Base-by-base conservation (phyloP, 2,888 invertebrate species). In the Tipula confusa region DNA sequence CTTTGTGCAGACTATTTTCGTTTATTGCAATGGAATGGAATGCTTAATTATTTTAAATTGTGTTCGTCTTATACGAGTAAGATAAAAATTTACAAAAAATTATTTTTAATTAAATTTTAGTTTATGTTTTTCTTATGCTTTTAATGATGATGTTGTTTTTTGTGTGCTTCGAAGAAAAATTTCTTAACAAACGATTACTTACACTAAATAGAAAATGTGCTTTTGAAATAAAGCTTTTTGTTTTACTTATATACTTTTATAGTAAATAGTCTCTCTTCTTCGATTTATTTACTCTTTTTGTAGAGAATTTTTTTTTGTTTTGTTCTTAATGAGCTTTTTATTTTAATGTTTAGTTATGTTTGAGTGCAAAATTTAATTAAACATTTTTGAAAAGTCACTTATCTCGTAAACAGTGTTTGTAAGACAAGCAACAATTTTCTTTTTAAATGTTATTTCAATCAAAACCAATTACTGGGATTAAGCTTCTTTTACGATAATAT, bases 91-190 rank as follows among this genome's bases (percentile, higher is more conserved):
- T n/a, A 43, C 64, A 24, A 64, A 11, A 24, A 64, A 24, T 33
- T 64, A 64, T 64, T 64, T 64, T 64, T 64, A 64, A 64, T 64
- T 64, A 64, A 64, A 64, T 64, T 64, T 64, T 64, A 64, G 64
- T 64, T 64, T 64, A n/a, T 64, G 64, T 64, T 64, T 18, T 24
- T 24, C 24, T 64, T 64, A 64, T 64, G 64, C 24, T 64, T 64
- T 18, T 43, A 43, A 36, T 36, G 33, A 6, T 38, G n/a, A n/a
- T n/a, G n/a, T n/a, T n/a, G n/a, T 38, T 64, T 18, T 7, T 38
- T 13, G 11, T 38, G 31, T 11, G 38, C 33, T 33, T 33, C 33
- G 11, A 33, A 33, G 9, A 9, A 33, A 48, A 48, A 48, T 43
- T 15, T 43, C 43, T 24, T 64, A 64, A 64, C 64, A 24, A 64